These are phyloP conservation scores for Recurvirostra avosetta DNA, from an alignment of 2,113 vertebrate species.

Conservation along the genomic window DNA sequence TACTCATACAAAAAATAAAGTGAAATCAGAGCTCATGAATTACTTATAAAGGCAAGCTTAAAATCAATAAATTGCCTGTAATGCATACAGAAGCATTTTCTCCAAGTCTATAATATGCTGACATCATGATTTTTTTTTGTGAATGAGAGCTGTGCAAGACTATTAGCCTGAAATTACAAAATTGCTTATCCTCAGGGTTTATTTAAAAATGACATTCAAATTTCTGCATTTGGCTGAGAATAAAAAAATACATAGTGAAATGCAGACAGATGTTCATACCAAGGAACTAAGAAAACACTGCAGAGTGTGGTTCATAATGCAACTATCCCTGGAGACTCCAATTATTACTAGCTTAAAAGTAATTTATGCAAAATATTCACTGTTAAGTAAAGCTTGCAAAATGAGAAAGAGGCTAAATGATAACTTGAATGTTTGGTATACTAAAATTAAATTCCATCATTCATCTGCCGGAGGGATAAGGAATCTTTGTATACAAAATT, in stretches of 20 bases:
- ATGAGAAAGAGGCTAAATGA: not conserved
- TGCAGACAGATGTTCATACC: not conserved
- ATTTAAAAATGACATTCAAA: not conserved
- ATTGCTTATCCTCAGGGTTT: not conserved
- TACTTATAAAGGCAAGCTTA: not conserved
- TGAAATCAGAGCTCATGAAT: conserved; percentile 8
- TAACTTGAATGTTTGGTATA: not conserved
- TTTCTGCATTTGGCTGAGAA: not conserved
- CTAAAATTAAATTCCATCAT: not conserved
- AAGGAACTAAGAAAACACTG: not conserved
- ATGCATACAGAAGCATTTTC: not conserved
- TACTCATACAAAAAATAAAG: not conserved
- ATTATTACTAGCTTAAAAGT: not conserved
- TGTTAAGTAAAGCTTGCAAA: not conserved
- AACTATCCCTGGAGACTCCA: not conserved
- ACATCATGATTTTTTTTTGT: not conserved
- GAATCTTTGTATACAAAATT: not conserved
- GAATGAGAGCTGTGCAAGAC: not conserved
- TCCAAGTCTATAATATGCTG: not conserved
- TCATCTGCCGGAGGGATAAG: not conserved
- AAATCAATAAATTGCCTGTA: not conserved
- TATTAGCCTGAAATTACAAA: not conserved
- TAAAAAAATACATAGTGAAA: not conserved
- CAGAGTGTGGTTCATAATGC: not conserved
- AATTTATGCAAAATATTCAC: not conserved